phyloP scores from a whole-genome alignment of 2,113 vertebrate genomes.

The Nipponia nippon region DNA sequence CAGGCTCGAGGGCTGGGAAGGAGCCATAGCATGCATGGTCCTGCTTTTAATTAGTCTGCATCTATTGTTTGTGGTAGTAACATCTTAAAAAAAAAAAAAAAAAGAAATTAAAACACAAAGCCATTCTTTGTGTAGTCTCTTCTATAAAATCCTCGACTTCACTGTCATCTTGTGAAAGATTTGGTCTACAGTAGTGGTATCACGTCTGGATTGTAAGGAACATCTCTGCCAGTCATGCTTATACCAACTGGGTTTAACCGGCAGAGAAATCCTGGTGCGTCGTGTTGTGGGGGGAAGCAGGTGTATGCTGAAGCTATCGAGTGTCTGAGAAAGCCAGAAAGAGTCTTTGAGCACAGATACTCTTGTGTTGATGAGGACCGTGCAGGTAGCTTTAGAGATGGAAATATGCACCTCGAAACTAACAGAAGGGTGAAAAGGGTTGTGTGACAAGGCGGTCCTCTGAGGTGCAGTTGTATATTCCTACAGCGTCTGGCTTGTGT shows the following conservation, averaged over 20 bases:
- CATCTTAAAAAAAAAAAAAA: background rate
- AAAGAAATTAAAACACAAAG: background rate
- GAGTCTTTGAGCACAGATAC: background rate
- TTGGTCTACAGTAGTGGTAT: background rate
- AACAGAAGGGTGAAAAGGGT: background rate
- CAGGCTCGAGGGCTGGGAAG: background rate
- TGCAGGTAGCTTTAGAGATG: background rate
- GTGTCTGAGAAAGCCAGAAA: background rate
- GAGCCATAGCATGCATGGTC: background rate
- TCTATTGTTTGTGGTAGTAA: constrained; percentile 4
- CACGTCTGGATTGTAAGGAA: background rate
- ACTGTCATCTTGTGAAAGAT: background rate
- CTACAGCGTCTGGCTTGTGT: background rate
- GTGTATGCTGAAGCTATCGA: rapidly evolving
- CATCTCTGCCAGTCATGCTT: background rate
- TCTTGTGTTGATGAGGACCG: background rate
- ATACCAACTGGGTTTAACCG: background rate
- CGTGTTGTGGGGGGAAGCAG: background rate
- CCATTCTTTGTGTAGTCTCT: background rate
- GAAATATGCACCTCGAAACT: background rate
- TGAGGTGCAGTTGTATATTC: background rate
- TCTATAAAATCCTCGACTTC: background rate
- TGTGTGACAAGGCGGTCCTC: background rate
- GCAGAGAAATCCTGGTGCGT: background rate
- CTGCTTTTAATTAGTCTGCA: constrained; percentile 32